phyloP scores from a whole-genome alignment of 2,797 vertebrate genomes.

The Sebastes iracundus region DNA sequence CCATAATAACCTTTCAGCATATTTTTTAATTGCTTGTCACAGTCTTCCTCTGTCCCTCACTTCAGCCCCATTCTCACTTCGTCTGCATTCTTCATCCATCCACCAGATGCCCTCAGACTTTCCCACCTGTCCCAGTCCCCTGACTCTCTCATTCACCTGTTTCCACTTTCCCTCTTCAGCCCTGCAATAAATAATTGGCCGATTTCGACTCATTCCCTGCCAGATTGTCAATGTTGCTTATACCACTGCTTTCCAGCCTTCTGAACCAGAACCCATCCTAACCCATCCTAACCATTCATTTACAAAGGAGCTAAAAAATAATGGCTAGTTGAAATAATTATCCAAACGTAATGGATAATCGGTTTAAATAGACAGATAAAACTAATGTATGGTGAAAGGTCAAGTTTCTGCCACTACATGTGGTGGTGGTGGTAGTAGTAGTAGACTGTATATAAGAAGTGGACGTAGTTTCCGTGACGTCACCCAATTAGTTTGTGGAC shows the following conservation, averaged over 20 bases:
- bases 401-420: too few species aligned
- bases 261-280: too few species aligned
- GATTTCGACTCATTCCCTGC: too few species aligned
- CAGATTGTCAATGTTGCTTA: background rate
- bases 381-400: background rate
- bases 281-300: background rate
- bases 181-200: background rate
- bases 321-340: background rate
- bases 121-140: background rate
- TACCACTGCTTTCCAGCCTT: background rate
- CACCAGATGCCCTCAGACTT: background rate
- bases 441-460: too few species aligned
- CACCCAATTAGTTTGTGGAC: too few species aligned
- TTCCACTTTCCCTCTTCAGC: background rate
- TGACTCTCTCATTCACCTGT: background rate
- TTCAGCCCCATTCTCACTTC: background rate
- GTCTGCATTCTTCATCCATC: background rate
- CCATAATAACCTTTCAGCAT: background rate
- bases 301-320: background rate
- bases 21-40: background rate
- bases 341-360: background rate
- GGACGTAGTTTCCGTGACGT: too few species aligned
- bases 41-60: background rate
- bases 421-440: too few species aligned
- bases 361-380: background rate